Base-by-base conservation (phyloP, 2,113 vertebrate genomes). In the Edolisoma coerulescens region DNA sequence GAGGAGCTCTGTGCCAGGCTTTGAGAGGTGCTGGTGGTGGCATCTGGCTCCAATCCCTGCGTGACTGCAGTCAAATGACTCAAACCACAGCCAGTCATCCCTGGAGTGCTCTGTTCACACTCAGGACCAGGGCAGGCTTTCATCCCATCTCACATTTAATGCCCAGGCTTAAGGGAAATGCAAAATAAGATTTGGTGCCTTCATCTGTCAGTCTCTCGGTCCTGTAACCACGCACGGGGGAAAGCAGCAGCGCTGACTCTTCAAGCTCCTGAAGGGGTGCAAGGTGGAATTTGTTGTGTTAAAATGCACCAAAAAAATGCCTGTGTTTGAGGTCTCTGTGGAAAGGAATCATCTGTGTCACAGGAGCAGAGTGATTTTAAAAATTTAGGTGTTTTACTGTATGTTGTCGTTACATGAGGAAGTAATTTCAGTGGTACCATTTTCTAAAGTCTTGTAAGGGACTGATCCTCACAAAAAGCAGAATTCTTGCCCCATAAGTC, bases 381-480 rank as follows among this genome's bases (percentile, higher is more conserved):
- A 85, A 3, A 5, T 18, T 8, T 0, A 4, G 9, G 3, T 59
- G 16, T 64, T 87, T 59, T 9, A 10, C 23, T 45, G 10, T 20
- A 1, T 23, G 1, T 6, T 52, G 20, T 27, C 47, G 21, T 53
- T 26, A 12, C 0, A 5, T 1, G 15, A 63, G 41, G 6, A 6
- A 81, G 41, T 57, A 2, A 33, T 59, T 60, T 7, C 20, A 35
- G 33, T 12, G 39, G 20, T 7, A 0, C 9, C 32, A 3, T 61
- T 73, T 47, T 8, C 41, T 7, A 3, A 1, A 8, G 7, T 3
- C n/a, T 49, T 28, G 3, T 10, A 21, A 80, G 16, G 24, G 53
- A 6, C 4, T 37, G 23, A 5, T 61, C 42, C 27, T 27, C 68
- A 20, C 20, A 28, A 42, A 61, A 42, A 83, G 17, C 17, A 39